Evolutionary conservation across 2,888 invertebrate genomes (phyloP).

Genomic region (Cryptocheilus praepositus): DNA sequence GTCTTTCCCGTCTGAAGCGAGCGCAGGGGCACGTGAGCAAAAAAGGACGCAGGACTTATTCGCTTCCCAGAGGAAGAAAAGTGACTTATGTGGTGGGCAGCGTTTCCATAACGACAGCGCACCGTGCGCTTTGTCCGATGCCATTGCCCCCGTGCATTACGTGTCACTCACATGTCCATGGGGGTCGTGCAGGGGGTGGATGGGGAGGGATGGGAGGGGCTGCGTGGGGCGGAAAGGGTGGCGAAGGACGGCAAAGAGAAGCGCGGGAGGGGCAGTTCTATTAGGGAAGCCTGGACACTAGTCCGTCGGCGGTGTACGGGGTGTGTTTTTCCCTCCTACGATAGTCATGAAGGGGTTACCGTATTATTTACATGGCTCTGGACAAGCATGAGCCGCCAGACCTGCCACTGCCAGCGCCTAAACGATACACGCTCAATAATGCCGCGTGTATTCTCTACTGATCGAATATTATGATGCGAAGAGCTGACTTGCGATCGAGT

Average conservation of each 20-base stretch:
- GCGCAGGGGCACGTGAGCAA: background rate
- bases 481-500: too few relatives aligned
- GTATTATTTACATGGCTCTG: too few relatives aligned
- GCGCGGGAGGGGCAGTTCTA: conserved; percentile 18
- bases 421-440: too few relatives aligned
- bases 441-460: too few relatives aligned
- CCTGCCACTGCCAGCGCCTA: too few relatives aligned
- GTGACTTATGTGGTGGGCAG: conserved; percentile 54
- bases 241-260: background rate
- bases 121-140: conserved; percentile 45
- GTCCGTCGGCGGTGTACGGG: background rate
- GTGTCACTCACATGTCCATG: conserved; percentile 47
- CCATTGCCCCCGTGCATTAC: conserved; percentile 58
- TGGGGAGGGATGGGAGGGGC: conserved; percentile 34
- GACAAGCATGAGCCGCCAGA: too few relatives aligned
- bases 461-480: too few relatives aligned
- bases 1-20: background rate
- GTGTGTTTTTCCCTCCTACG: too few relatives aligned
- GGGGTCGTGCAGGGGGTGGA: conserved; percentile 31
- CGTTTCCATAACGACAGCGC: conserved; percentile 60
- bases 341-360: too few relatives aligned
- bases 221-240: conserved; percentile 30
- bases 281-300: conserved; percentile 24
- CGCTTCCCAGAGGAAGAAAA: conserved; percentile 37
- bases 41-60: background rate